Evolutionary conservation across 2,888 invertebrate genomes (phyloP).

Genomic region (Acleris literana): DNA sequence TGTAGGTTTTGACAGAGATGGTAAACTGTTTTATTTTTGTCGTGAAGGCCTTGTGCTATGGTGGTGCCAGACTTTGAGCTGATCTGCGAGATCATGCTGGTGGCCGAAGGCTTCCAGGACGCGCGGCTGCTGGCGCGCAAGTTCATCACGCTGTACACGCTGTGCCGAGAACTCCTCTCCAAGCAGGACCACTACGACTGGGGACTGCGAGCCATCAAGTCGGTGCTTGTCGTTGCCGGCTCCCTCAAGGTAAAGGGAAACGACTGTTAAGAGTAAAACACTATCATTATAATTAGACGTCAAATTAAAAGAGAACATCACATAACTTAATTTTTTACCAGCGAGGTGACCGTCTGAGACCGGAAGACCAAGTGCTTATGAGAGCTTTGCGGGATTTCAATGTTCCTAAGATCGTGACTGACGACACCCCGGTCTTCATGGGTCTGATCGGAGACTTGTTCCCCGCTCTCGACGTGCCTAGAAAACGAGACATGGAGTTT

Average conservation of each 20-base stretch:
- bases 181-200: slow-evolving; percentile 99
- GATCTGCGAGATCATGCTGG: slow-evolving; percentile 98
- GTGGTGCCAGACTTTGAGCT: slow-evolving; percentile 98
- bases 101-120: slow-evolving; percentile 97
- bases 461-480: slow-evolving; percentile 95
- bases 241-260: slow-evolving; percentile 87
- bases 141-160: slow-evolving; percentile 95
- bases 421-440: slow-evolving; percentile 96
- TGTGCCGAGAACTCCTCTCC: slow-evolving; percentile 94
- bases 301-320: background rate
- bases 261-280: too few species aligned
- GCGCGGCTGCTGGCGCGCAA: slow-evolving; percentile 95
- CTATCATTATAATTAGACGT: too few species aligned
- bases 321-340: slow-evolving; percentile 43
- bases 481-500: slow-evolving; percentile 93
- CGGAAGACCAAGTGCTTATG: slow-evolving; percentile 97
- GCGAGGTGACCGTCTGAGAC: slow-evolving; percentile 88
- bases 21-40: slow-evolving; percentile 4
- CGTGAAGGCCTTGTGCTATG: slow-evolving; percentile 96
- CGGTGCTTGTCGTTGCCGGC: slow-evolving; percentile 96
- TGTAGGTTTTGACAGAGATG: too few species aligned
- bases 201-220: slow-evolving; percentile 97
- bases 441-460: slow-evolving; percentile 97
- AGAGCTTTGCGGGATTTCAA: slow-evolving; percentile 96
- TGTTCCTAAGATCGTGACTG: slow-evolving; percentile 96